These are phyloP conservation scores for Hippocampus guttulatus DNA, from an alignment of 2,113 vertebrate species.

Conservation along the genomic window DNA sequence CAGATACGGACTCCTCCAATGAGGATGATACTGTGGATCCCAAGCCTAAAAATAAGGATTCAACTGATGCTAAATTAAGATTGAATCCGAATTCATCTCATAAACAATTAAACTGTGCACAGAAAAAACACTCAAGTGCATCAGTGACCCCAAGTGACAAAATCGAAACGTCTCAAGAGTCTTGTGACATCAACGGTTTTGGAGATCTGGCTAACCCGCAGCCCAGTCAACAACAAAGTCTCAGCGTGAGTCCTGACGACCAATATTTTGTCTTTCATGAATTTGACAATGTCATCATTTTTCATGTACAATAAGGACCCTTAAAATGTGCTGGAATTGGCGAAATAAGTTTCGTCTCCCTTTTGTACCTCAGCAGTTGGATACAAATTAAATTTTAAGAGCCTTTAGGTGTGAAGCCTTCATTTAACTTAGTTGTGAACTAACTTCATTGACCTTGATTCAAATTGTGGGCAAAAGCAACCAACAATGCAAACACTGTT, in stretches of 20 bases:
- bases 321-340: no score
- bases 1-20: constrained; percentile 35
- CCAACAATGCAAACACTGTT: no score
- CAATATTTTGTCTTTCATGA: no score
- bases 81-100: neutral
- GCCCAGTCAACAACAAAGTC: constrained; percentile 16
- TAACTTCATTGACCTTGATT: no score
- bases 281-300: no score
- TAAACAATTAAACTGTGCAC: neutral
- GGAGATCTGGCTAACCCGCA: constrained; percentile 57
- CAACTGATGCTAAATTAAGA: neutral
- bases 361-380: neutral
- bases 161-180: neutral
- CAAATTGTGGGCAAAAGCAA: no score
- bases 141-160: neutral
- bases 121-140: neutral
- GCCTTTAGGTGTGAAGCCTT: no score
- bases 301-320: no score
- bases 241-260: neutral
- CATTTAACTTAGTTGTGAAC: no score
- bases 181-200: neutral
- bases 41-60: constrained; percentile 11
- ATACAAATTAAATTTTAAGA: no score
- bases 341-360: no score
- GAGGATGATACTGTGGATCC: neutral